A percentile compares a stretch with the other conserved stretches of the same genome.
Conservation (phyloP, 1,140 invertebrate species). For the Formica selysi region DNA sequence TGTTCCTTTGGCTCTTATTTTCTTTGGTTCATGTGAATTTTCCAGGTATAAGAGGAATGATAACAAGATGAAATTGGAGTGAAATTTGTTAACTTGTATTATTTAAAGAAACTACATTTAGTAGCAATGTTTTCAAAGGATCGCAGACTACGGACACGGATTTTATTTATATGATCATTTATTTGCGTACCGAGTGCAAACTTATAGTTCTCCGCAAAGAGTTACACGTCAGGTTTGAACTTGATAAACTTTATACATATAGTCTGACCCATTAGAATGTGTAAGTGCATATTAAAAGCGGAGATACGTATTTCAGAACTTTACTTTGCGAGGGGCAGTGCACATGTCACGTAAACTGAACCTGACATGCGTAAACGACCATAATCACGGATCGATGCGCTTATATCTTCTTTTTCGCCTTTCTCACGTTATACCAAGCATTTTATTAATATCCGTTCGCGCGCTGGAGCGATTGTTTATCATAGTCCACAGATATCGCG, state of each 20-base stretch:
- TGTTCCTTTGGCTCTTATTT: constrained; percentile 1
- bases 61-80: neutral
- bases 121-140: neutral
- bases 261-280: neutral
- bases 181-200: neutral
- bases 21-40: too few species aligned
- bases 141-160: neutral
- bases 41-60: neutral
- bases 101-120: neutral
- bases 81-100: neutral
- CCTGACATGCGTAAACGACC: constrained; percentile 14
- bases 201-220: neutral
- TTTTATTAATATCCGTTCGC: constrained; percentile 44
- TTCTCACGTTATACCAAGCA: neutral
- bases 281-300: constrained; percentile 24
- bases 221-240: constrained; percentile 5
- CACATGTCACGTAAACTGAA: neutral
- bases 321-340: neutral
- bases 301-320: constrained; percentile 1
- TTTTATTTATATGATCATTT: constrained; percentile 12
- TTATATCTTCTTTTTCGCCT: constrained; percentile 11
- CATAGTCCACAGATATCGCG: constrained; percentile 16
- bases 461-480: constrained; percentile 22
- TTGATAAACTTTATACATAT: constrained; percentile 20
- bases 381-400: constrained; percentile 38